Evolutionary conservation across 2,888 invertebrate genomes (phyloP).

Genomic region (Diploptera punctata): DNA sequence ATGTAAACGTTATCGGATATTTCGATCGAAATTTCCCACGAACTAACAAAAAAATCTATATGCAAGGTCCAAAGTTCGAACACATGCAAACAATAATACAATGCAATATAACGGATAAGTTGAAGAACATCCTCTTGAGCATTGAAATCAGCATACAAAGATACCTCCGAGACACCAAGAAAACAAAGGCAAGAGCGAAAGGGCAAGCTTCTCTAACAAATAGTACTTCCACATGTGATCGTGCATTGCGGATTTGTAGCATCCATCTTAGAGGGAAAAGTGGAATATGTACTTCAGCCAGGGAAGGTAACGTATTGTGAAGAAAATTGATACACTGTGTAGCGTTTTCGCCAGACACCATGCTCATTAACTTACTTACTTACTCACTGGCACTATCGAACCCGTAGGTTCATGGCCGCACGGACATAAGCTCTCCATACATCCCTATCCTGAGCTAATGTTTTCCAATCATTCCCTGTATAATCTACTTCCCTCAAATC

Average conservation of each 20-base stretch:
- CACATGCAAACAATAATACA: not conserved
- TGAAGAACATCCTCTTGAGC: not conserved
- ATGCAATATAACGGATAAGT: not conserved
- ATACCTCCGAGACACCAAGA: not conserved
- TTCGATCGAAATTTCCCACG: constrained; percentile 1
- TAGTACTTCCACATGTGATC: constrained; percentile 13
- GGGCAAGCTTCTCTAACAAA: not conserved
- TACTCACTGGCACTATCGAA: too few species aligned
- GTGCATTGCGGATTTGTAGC: not conserved
- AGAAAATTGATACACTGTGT: too few species aligned
- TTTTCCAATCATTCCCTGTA: too few species aligned
- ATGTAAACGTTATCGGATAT: not conserved
- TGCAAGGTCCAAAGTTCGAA: not conserved
- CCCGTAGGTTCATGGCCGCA: too few species aligned
- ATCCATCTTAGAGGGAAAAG: not conserved
- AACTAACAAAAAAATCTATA: not conserved
- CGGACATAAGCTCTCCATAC: too few species aligned
- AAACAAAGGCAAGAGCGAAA: constrained; percentile 1
- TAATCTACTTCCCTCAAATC: too few species aligned
- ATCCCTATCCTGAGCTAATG: too few species aligned
- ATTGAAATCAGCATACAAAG: constrained; percentile 17
- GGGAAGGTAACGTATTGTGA: too few species aligned
- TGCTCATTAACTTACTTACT: too few species aligned
- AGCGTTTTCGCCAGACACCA: too few species aligned
- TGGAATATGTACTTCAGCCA: too few species aligned